Evolutionary conservation across 2,888 invertebrate genomes (phyloP).

Genomic region (Cylloceria caligata): DNA sequence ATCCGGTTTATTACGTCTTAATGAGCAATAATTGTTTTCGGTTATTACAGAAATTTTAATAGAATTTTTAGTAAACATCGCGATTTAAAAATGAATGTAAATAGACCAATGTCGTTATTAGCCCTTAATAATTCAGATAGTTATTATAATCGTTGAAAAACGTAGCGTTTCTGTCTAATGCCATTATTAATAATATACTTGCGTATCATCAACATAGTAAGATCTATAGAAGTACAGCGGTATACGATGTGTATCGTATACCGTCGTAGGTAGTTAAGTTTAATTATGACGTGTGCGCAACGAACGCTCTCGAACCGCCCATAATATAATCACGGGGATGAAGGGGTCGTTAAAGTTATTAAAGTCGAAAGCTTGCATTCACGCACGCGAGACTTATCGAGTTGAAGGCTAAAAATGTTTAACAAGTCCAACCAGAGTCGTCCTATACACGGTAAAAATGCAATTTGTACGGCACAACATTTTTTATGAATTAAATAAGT

Average conservation of each 20-base stretch:
- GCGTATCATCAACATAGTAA: slow-evolving; percentile 46
- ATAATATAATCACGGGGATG: slow-evolving; percentile 67
- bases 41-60: neutral
- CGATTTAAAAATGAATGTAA: neutral
- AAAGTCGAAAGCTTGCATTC: slow-evolving; percentile 69
- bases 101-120: neutral
- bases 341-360: slow-evolving; percentile 70
- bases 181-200: slow-evolving; percentile 55
- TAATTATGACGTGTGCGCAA: slow-evolving; percentile 72
- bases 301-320: slow-evolving; percentile 60
- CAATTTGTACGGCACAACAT: neutral
- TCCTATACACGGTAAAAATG: neutral
- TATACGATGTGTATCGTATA: slow-evolving; percentile 35
- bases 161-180: slow-evolving; percentile 39
- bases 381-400: slow-evolving; percentile 62
- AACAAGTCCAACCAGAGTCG: slow-evolving; percentile 4
- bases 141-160: slow-evolving; percentile 57
- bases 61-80: neutral
- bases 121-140: slow-evolving; percentile 36
- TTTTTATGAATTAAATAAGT: neutral
- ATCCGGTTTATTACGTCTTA: too few relatives aligned
- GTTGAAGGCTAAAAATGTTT: slow-evolving; percentile 47
- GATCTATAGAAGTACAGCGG: slow-evolving; percentile 6
- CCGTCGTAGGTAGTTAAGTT: slow-evolving; percentile 72
- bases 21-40: neutral